Conservation (phyloP, 2,797 vertebrate species). For the Percopsis omiscomaycus region DNA sequence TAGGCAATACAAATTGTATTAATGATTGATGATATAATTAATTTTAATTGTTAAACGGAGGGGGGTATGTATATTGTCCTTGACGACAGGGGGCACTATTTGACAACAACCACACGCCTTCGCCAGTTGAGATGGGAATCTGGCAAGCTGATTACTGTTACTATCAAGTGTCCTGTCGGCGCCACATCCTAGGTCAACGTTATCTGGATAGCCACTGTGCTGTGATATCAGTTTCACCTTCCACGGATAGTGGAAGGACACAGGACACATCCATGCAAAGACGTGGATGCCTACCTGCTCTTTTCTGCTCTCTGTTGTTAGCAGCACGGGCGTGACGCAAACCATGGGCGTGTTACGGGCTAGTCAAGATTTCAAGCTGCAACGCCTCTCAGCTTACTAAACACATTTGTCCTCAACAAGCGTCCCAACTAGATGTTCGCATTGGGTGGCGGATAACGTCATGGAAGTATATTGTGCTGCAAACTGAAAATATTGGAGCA, state of each 20-base stretch:
- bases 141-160: neutral
- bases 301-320: neutral
- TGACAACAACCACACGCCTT: constrained; percentile 10
- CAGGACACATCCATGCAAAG: too few relatives aligned
- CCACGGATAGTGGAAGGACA: too few relatives aligned
- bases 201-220: too few relatives aligned
- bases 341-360: constrained; percentile 72
- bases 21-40: neutral
- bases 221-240: too few relatives aligned
- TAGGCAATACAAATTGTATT: constrained; percentile 32
- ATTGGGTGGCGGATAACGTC: constrained; percentile 2
- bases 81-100: constrained; percentile 53
- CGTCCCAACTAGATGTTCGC: too few relatives aligned
- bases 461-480: constrained; percentile 35
- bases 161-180: neutral
- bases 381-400: constrained; percentile 42
- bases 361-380: constrained; percentile 18
- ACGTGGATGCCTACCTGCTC: neutral
- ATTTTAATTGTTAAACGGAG: neutral
- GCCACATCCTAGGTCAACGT: neutral
- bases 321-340: constrained; percentile 57
- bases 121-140: too few relatives aligned
- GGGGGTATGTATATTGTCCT: neutral
- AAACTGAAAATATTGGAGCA: constrained; percentile 32
- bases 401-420: constrained; percentile 43